Evolutionary conservation across 2,797 vertebrate species (phyloP), one percentile per base, ranked within the genome.

Genomic region (Phoeniculus purpureus): DNA sequence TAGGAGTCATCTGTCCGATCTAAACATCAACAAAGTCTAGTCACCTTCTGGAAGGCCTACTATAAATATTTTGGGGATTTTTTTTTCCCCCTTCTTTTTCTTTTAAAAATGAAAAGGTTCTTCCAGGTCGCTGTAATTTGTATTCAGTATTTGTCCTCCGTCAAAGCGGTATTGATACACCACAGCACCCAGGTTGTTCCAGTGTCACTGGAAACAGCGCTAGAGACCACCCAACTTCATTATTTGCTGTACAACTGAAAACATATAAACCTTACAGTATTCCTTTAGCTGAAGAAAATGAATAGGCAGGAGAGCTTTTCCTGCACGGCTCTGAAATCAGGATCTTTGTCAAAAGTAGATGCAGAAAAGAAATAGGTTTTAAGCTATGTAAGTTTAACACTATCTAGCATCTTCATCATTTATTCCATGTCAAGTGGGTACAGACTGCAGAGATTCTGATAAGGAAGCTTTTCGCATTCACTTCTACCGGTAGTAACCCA

Each of bases 401-500:
- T 56, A 25, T 20, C 9, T 40, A 66, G 18, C 25, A 75, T 55
- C 76, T 87, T 82, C 76, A 56, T 34, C 62, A 75, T 45, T 87
- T 81, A 47, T 27, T 77, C 65, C 1, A 2, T 61, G 76, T 81
- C 79, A 90, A 90, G 71, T 43, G 29, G 21, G 13, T 64, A 51
- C n/a, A 79, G 51, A 73, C 81, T 71, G 50, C 50, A 73, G 43
- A 0, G 23, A 70, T 76, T 92, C 60, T 54, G 51, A 80, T 71
- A 77, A 80, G 87, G 51, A 87, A 43, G 65, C 50, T 89, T 94
- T 82, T 90, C 62, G 72, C 73, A 78, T 82, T 82, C 76, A 56
- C 47, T 95, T 89, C 55, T 54, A 83, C 70, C 67, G 75, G 70
- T 48, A 89, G 77, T 83, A 92, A 90, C 90, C 76, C 79, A 89